phyloP scores from a whole-genome alignment of 2,888 invertebrate species.

The Coleophora deauratella region DNA sequence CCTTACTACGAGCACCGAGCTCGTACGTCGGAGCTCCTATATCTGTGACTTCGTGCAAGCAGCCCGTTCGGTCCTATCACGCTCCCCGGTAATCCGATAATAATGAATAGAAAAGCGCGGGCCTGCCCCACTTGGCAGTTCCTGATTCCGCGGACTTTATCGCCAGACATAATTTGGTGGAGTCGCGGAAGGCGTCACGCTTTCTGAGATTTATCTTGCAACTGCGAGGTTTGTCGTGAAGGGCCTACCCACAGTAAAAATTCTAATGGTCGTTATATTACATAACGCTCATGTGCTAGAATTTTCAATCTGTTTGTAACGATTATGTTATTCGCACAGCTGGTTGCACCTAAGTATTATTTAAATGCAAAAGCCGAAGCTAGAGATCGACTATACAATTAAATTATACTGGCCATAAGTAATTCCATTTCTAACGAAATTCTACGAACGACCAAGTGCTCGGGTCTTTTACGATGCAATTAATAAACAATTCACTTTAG shows the following conservation, averaged over 20 bases:
- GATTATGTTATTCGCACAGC: no score
- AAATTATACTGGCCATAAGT: background rate
- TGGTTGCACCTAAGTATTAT: no score
- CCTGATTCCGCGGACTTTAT: slow-evolving; percentile 38
- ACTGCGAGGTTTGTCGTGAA: no score
- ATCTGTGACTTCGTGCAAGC: slow-evolving; percentile 54
- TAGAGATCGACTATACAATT: no score
- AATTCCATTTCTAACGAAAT: background rate
- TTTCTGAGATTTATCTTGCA: slow-evolving; percentile 21
- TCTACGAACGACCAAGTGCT: background rate
- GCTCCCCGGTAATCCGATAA: slow-evolving; percentile 52
- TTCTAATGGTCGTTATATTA: no score
- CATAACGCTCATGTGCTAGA: no score
- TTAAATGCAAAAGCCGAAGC: no score
- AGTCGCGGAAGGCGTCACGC: slow-evolving; percentile 44
- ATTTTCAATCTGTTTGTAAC: no score
- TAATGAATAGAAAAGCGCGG: slow-evolving; percentile 59
- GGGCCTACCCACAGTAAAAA: no score
- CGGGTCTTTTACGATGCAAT: slow-evolving; percentile 32
- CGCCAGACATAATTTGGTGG: slow-evolving; percentile 41
- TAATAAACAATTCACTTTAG: slow-evolving; percentile 42
- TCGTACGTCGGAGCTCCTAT: slow-evolving; percentile 25
- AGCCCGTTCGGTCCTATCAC: slow-evolving; percentile 23
- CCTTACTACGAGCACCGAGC: slow-evolving; percentile 16
- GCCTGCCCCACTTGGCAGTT: slow-evolving; percentile 46